phyloP scores from a whole-genome alignment of 1,140 invertebrate species.

The Drosophila mauritiana region DNA sequence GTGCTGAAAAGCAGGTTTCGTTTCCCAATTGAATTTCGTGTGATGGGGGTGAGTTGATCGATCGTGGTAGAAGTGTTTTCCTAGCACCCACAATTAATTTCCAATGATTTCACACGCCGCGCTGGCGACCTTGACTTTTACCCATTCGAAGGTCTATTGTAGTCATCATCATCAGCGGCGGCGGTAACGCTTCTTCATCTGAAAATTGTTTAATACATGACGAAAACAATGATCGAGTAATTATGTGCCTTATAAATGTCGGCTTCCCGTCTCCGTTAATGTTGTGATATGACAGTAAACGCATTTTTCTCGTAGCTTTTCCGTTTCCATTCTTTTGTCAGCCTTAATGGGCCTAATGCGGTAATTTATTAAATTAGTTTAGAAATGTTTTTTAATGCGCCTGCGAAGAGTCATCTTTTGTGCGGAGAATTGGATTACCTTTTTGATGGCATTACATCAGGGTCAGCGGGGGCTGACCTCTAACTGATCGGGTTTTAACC shows the following conservation, averaged over 20 bases:
- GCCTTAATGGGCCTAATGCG: conserved; percentile 30
- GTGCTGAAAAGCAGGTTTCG: neutral
- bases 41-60: conserved; percentile 25
- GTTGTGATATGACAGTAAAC: conserved; percentile 36
- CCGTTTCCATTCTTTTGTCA: conserved; percentile 43
- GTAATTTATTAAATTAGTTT: conserved; percentile 57
- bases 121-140: conserved; percentile 67
- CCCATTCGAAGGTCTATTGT: conserved; percentile 20
- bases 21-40: conserved; percentile 31
- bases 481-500: conserved; percentile 38
- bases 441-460: conserved; percentile 37
- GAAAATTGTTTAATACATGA: conserved; percentile 61
- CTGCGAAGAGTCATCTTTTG: conserved; percentile 1
- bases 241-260: conserved; percentile 52
- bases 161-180: conserved; percentile 14
- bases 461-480: conserved; percentile 28
- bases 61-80: conserved; percentile 17
- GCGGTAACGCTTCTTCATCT: conserved; percentile 30
- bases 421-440: conserved; percentile 37
- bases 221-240: conserved; percentile 68
- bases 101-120: conserved; percentile 38
- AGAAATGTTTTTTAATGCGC: conserved; percentile 54
- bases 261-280: conserved; percentile 28
- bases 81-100: conserved; percentile 21
- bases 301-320: conserved; percentile 21